These are phyloP conservation scores for Actinia equina DNA, from an alignment of 64 coral and sea anemone species.

Conservation along the genomic window DNA sequence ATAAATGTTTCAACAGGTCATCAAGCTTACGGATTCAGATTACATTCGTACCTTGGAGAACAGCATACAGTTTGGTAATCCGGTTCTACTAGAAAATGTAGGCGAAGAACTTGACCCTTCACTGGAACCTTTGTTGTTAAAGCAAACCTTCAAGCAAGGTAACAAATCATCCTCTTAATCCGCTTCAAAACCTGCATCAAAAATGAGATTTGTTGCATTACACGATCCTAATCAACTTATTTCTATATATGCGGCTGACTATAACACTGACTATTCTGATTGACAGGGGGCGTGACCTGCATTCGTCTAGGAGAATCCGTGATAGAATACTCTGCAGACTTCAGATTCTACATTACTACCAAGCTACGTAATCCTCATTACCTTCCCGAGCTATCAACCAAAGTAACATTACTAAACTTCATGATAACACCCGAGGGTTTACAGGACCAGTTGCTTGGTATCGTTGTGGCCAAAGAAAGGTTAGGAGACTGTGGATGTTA, in stretches of 20 bases:
- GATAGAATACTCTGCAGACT: slow-evolving; percentile 96
- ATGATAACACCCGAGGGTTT: slow-evolving; percentile 99
- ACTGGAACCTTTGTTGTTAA: slow-evolving; percentile 87
- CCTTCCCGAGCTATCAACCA: slow-evolving; percentile 91
- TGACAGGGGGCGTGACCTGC: slow-evolving; percentile 83
- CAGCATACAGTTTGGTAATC: slow-evolving; percentile 99
- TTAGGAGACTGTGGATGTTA: too few relatives aligned
- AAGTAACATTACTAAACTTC: slow-evolving; percentile 96
- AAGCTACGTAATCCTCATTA: slow-evolving; percentile 98
- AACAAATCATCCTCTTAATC: not conserved
- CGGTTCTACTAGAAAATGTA: slow-evolving; percentile 94
- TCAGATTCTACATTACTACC: slow-evolving; percentile 97
- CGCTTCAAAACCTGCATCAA: too few relatives aligned
- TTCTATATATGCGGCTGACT: not conserved
- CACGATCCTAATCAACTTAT: not conserved
- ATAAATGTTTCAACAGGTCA: slow-evolving; percentile 55
- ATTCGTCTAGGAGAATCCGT: slow-evolving; percentile 90
- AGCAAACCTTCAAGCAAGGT: slow-evolving; percentile 99
- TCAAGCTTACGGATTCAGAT: slow-evolving; percentile 92
- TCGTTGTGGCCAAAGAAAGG: slow-evolving; percentile 99
- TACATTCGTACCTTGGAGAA: slow-evolving; percentile 97
- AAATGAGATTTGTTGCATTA: too few relatives aligned
- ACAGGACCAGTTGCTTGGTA: slow-evolving; percentile 92
- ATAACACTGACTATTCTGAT: not conserved
- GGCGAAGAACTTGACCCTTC: slow-evolving; percentile 97